phyloP scores from a whole-genome alignment of 1,140 invertebrate genomes.

The Propsilocerus akamusi region DNA sequence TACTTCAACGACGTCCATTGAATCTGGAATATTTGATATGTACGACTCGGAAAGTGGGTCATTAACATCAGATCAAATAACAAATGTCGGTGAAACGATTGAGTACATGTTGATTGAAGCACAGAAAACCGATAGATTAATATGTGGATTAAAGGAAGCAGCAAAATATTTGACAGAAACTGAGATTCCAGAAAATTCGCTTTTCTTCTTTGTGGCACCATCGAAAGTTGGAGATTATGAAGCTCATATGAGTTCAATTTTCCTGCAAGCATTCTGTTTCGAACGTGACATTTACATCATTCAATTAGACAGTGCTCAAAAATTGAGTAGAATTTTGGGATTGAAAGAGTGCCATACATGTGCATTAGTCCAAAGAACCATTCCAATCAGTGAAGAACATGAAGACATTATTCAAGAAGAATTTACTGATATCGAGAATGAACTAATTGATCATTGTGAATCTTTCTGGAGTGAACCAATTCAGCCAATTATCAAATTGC shows the following conservation, averaged over 20 bases:
- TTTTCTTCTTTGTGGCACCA: constrained; percentile 40
- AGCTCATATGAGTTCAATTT: constrained; percentile 45
- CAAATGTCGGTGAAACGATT: neutral
- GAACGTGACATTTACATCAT: constrained; percentile 48
- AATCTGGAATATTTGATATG: neutral
- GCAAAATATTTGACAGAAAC: constrained; percentile 10
- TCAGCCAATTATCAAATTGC: constrained; percentile 32
- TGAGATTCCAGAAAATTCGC: constrained; percentile 32
- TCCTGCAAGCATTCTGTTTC: constrained; percentile 45
- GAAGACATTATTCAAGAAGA: constrained; percentile 23
- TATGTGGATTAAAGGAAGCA: neutral
- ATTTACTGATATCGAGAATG: too few relatives aligned
- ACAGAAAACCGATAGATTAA: neutral
- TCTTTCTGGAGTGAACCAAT: constrained; percentile 29
- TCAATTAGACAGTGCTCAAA: constrained; percentile 31
- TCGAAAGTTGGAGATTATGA: constrained; percentile 37
- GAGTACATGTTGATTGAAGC: neutral
- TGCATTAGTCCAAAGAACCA: constrained; percentile 31
- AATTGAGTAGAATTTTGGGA: constrained; percentile 28
- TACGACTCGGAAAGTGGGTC: neutral
- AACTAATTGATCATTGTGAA: constrained; percentile 33
- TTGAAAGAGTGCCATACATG: too few relatives aligned
- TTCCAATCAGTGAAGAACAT: constrained; percentile 26
- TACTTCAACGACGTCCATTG: neutral
- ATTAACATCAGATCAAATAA: too few relatives aligned